A percentile compares a stretch with the other conserved stretches of the same genome.
Conservation (phyloP, 2,888 invertebrate genomes). For the Troides aeacus region DNA sequence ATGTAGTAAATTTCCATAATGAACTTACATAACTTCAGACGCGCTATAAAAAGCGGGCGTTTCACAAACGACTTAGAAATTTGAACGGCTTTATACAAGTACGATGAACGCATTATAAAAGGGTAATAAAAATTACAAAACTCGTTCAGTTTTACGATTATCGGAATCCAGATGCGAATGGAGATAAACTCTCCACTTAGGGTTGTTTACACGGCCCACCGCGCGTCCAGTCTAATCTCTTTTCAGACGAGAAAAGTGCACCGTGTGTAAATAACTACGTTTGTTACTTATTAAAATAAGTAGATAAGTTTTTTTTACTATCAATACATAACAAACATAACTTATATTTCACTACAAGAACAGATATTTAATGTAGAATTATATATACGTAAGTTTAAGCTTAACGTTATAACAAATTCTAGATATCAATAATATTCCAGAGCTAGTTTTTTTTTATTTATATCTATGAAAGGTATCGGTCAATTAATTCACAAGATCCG, state of each 20-base stretch:
- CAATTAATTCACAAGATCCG: too few species aligned
- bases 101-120: conserved; percentile 12
- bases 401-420: too few species aligned
- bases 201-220: conserved; percentile 6
- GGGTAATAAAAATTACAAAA: conserved; percentile 19
- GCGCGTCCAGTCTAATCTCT: neutral
- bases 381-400: too few species aligned
- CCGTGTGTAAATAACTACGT: neutral
- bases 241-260: neutral
- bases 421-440: too few species aligned
- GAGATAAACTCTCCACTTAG: neutral
- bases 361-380: too few species aligned
- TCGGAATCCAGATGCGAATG: conserved; percentile 5
- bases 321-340: too few species aligned
- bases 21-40: conserved; percentile 11
- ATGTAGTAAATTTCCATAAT: conserved; percentile 3
- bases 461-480: too few species aligned
- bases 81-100: conserved; percentile 16
- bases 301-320: neutral
- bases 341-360: too few species aligned
- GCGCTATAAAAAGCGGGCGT: conserved; percentile 16
- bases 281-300: neutral
- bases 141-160: conserved; percentile 20
- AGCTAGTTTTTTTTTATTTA: too few species aligned
- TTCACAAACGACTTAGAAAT: conserved; percentile 17